Conservation (phyloP, 2,113 vertebrate genomes). For the Eptesicus fuscus region DNA sequence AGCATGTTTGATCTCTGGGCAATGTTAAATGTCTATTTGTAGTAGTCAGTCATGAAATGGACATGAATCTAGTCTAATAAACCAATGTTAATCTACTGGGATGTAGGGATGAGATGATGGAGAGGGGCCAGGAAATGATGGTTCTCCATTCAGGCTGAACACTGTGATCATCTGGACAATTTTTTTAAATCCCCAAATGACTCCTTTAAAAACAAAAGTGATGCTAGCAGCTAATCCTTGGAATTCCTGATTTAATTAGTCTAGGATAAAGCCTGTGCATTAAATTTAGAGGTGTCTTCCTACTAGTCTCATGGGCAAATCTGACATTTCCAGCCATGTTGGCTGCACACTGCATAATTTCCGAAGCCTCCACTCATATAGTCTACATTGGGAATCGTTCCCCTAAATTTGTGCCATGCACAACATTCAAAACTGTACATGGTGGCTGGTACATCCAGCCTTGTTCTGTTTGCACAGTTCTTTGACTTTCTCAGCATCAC, state of each 20-base stretch:
- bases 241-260: neutral
- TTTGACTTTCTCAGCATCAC: neutral
- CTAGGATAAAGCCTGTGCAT: neutral
- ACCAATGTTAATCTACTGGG: neutral
- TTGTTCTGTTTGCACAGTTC: neutral
- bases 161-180: neutral
- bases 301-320: neutral
- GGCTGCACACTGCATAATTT: neutral
- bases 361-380: no score
- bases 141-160: neutral
- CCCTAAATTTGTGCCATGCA: neutral
- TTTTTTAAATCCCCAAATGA: neutral
- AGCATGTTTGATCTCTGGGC: neutral
- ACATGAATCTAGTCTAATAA: neutral
- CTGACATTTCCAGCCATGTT: neutral
- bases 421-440: neutral
- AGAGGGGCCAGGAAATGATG: neutral
- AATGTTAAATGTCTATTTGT: neutral
- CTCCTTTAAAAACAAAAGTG: neutral
- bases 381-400: neutral
- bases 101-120: neutral
- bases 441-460: neutral
- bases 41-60: neutral
- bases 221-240: neutral
- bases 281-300: neutral